Evolutionary conservation across 2,888 invertebrate species (phyloP).

Genomic region (Ophion ventricosus): DNA sequence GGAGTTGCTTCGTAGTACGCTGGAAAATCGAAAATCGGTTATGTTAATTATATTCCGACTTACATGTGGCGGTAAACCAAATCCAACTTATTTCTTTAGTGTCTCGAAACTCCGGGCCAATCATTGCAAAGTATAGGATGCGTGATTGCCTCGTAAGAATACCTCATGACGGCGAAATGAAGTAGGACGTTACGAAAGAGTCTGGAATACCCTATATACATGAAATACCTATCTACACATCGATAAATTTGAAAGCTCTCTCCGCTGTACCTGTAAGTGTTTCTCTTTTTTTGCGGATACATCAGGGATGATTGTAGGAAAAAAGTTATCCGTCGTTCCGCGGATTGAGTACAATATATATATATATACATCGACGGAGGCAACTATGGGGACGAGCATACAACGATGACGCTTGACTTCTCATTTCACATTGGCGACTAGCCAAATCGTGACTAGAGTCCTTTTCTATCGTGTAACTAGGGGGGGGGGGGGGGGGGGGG

Average conservation of each 20-base stretch:
- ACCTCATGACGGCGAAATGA: neutral
- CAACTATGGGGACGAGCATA: conserved; percentile 42
- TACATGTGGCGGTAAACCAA: no score
- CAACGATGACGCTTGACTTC: conserved; percentile 65
- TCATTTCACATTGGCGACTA: conserved; percentile 64
- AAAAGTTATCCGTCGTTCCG: conserved; percentile 29
- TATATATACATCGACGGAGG: conserved; percentile 36
- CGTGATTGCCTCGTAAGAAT: neutral
- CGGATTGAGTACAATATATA: conserved; percentile 15
- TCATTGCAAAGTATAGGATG: neutral
- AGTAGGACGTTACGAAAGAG: neutral
- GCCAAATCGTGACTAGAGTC: conserved; percentile 60
- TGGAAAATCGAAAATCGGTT: no score
- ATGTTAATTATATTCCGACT: no score
- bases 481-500: no score
- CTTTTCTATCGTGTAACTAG: conserved; percentile 45
- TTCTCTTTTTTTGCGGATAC: conserved; percentile 22
- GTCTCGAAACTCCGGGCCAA: neutral
- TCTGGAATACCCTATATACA: conserved; percentile 10
- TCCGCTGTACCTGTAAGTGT: conserved; percentile 15
- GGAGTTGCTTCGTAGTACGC: no score
- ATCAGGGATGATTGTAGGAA: conserved; percentile 41
- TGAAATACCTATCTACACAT: conserved; percentile 5
- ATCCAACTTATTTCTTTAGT: no score
- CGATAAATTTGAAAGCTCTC: conserved; percentile 31